Evolutionary conservation across 1,140 invertebrate genomes (phyloP), one percentile per base, ranked within the genome.

Genomic region (Acromyrmex echinatior): DNA sequence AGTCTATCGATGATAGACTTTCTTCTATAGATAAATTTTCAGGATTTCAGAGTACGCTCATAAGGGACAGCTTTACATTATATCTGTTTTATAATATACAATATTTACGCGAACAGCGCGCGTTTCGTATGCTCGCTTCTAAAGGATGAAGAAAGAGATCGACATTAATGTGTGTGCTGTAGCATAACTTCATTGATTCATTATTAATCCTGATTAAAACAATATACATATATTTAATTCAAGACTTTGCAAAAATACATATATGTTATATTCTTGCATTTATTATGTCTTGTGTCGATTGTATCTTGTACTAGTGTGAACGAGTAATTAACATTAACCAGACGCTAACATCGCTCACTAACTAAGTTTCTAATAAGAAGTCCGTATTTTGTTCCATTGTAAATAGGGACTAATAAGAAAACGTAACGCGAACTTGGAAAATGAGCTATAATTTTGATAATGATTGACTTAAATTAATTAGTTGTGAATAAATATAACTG

Each of bases 61-160:
- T 73, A 58, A 63, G 68, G 18, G 21, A 71, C 31, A 56, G 39
- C 21, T 68, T 79, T 53, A 68, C 28, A 21, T 70, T 49, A 16
- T 80, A 49, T 63, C 12, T 10, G 9, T 63, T 18, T 18, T 56
- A 56, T 18, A 56, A 45, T 56, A 18, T 56, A 45, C 18, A n/a
- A 53, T 78, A 53, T 31, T 73, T 51, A 60, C 45, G 56, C 65
- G 53, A 63, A 65, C 39, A 51, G 58, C 66, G 28, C 84, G 65
- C 53, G 39, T 62, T 53, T 25, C 45, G 53, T 86, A 58, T 21
- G n/a, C 39, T 78, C 49, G 18, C 28, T 86, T 86, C 31, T 87
- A 86, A 68, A 88, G 62, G 87, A 88, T 87, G 87, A 89, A 86
- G 87, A 89, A 88, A 89, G 88, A 88, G 87, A 88, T 66, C 62